Conservation (phyloP, 2,113 vertebrate species). For the Colinus virginianus region DNA sequence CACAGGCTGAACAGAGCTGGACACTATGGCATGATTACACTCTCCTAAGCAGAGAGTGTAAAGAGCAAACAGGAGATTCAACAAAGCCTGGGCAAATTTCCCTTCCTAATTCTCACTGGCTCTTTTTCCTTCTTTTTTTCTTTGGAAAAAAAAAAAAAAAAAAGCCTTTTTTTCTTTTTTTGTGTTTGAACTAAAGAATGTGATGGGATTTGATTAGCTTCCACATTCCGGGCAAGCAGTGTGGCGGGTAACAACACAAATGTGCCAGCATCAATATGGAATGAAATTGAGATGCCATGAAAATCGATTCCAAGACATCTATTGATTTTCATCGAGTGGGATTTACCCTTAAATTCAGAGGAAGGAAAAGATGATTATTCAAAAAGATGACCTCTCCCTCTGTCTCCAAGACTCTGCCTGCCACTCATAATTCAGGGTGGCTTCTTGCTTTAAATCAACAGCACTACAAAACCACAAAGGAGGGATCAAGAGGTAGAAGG, state of each 20-base stretch:
- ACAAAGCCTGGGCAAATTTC: not conserved
- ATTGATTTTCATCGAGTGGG: not conserved
- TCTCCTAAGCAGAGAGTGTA: not conserved
- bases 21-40: not conserved
- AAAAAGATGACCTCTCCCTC: not conserved
- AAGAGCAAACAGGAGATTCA: not conserved
- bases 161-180: not conserved
- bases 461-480: not conserved
- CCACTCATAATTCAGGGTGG: not conserved
- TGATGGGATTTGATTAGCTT: not conserved
- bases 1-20: not conserved
- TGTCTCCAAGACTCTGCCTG: not conserved
- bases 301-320: not conserved
- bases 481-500: not conserved
- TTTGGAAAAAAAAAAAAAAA: not conserved
- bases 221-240: accelerated
- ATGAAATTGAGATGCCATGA: not conserved
- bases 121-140: not conserved
- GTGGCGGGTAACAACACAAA: no score
- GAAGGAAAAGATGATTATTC: not conserved
- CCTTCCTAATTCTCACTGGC: not conserved
- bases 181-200: not conserved
- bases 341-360: not conserved
- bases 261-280: not conserved
- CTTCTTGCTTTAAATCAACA: not conserved